Conservation (phyloP, 2,888 invertebrate genomes). For the Scrobipalpa costella region DNA sequence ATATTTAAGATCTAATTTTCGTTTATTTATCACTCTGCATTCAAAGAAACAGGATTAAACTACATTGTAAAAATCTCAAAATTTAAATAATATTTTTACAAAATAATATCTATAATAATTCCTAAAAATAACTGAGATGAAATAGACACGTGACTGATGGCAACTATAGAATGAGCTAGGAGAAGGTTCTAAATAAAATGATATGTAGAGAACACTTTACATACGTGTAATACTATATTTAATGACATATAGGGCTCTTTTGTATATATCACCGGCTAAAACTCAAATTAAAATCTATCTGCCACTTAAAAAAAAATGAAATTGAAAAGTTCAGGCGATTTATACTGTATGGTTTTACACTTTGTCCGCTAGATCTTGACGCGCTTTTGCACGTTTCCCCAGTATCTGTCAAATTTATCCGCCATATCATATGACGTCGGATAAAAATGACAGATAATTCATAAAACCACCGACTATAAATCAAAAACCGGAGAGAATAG, state of each 20-base stretch:
- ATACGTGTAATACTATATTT: constrained; percentile 25
- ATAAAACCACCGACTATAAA: no score
- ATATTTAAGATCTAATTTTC: constrained; percentile 18
- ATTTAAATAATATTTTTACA: constrained; percentile 12
- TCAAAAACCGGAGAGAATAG: no score
- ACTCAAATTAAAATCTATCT: no score
- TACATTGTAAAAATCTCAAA: constrained; percentile 37
- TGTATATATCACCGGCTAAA: no score
- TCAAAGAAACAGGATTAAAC: constrained; percentile 36
- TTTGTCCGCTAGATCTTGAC: no score
- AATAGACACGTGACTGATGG: background rate
- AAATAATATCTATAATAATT: background rate
- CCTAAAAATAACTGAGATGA: background rate
- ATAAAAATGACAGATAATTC: no score
- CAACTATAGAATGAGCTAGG: constrained; percentile 25
- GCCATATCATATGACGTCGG: no score
- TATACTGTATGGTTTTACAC: no score
- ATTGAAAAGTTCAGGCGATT: no score
- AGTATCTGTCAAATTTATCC: no score
- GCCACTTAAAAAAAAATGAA: no score
- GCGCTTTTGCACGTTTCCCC: no score
- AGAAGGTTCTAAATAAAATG: constrained; percentile 61
- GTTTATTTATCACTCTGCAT: background rate
- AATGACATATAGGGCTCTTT: background rate
- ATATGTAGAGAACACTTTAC: constrained; percentile 62